Conservation (phyloP, 2,888 invertebrate genomes). For the Apodemia hepburni region DNA sequence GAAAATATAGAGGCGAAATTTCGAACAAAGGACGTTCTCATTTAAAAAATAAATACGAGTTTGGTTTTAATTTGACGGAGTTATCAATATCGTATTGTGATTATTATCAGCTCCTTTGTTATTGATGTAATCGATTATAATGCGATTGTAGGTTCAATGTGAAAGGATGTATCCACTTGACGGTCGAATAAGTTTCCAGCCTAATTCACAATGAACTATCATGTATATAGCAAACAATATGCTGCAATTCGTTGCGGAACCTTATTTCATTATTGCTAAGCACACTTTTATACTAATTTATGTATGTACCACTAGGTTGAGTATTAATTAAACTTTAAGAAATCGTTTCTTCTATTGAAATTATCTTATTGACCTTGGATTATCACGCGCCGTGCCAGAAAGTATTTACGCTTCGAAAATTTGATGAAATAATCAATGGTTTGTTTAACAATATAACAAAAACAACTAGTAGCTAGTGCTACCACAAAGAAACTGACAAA, state of each 20-base stretch:
- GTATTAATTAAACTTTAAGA: too few species aligned
- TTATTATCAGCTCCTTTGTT: constrained; percentile 33
- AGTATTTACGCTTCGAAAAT: too few species aligned
- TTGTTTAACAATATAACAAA: too few species aligned
- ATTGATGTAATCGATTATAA: constrained; percentile 21
- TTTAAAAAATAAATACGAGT: constrained; percentile 1
- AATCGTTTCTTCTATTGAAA: not conserved
- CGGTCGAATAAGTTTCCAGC: constrained; percentile 58
- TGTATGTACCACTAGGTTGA: not conserved
- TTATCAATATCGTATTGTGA: constrained; percentile 16
- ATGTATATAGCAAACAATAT: constrained; percentile 34
- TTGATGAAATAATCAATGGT: too few species aligned
- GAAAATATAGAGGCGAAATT: constrained; percentile 43
- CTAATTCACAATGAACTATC: constrained; percentile 53
- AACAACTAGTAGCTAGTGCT: too few species aligned
- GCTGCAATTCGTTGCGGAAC: constrained; percentile 54
- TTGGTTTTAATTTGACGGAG: constrained; percentile 11
- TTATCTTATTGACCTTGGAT: not conserved
- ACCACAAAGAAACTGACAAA: too few species aligned
- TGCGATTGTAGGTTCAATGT: constrained; percentile 41
- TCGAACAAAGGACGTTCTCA: constrained; percentile 8
- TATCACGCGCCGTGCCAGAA: not conserved
- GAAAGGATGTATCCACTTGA: constrained; percentile 48
- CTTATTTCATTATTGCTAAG: constrained; percentile 40
- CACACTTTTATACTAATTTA: not conserved